A percentile compares a stretch with the other conserved stretches of the same genome.
Conservation (phyloP, 1,140 invertebrate species). For the Drosophila auraria region DNA sequence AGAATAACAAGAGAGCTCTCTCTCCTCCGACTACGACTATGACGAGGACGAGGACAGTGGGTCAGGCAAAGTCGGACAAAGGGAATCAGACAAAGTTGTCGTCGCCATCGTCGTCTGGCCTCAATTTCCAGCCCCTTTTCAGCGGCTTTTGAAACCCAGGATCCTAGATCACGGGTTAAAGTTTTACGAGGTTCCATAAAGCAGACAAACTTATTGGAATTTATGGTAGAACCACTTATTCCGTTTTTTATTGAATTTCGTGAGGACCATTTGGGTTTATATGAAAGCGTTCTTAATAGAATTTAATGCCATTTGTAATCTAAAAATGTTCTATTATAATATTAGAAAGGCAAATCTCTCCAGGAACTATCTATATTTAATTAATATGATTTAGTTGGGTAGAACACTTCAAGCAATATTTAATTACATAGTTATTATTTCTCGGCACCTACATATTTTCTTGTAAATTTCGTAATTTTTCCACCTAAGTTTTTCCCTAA, state of each 20-base stretch:
- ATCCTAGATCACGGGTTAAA: conserved; percentile 30
- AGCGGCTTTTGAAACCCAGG: neutral
- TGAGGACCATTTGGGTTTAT: neutral
- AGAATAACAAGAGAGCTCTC: conserved; percentile 15
- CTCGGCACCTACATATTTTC: no score
- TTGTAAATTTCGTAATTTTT: no score
- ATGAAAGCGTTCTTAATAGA: neutral
- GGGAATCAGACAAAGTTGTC: conserved; percentile 14
- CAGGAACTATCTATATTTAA: no score
- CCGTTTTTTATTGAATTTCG: neutral
- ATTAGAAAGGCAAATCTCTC: no score
- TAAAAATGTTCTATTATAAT: no score
- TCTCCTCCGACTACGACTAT: neutral
- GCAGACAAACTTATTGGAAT: conserved; percentile 55
- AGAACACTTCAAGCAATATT: no score
- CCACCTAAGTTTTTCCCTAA: neutral
- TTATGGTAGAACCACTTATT: conserved; percentile 12
- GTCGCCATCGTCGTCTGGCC: conserved; percentile 28
- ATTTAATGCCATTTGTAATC: neutral
- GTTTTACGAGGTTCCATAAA: conserved; percentile 32
- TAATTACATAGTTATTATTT: no score
- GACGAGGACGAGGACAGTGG: conserved; percentile 14
- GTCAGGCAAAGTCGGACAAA: conserved; percentile 37
- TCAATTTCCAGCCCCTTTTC: conserved; percentile 9
- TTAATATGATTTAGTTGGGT: no score